A percentile compares a stretch with the other conserved stretches of the same genome.
phyloP scores from a whole-genome alignment of 2,113 vertebrate genomes.

The Lepisosteus oculatus region DNA sequence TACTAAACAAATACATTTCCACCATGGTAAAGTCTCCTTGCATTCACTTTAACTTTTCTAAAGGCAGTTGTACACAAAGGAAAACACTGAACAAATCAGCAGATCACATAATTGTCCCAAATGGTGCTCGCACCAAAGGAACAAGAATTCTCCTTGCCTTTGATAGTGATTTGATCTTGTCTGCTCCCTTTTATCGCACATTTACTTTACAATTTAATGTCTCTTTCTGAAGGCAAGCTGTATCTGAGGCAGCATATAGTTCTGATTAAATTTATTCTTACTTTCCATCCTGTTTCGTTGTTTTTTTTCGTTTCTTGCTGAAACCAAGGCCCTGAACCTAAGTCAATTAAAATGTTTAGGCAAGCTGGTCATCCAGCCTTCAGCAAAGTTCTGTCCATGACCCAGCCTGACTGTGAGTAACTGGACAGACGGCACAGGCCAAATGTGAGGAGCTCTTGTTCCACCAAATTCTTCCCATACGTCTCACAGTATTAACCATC shows the following conservation, averaged over 20 bases:
- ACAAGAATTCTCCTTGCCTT: constrained; percentile 4
- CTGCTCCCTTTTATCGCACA: constrained; percentile 16
- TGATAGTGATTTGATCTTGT: constrained; percentile 10
- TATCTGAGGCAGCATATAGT: background rate
- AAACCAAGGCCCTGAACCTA: background rate
- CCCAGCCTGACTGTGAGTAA: too few relatives aligned
- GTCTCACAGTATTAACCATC: too few relatives aligned
- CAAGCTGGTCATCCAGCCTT: background rate
- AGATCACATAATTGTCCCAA: constrained; percentile 1
- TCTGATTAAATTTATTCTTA: background rate
- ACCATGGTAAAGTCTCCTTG: too few relatives aligned
- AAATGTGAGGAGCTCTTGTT: too few relatives aligned
- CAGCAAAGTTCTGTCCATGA: background rate
- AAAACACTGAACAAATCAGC: constrained; percentile 12
- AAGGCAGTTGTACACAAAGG: background rate
- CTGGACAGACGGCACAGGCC: too few relatives aligned
- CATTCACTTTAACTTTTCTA: too few relatives aligned
- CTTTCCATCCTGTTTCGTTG: background rate
- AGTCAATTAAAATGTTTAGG: constrained; percentile 16
- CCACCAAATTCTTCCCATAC: too few relatives aligned
- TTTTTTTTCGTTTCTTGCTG: background rate
- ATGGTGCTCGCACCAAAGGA: background rate
- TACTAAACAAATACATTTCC: too few relatives aligned
- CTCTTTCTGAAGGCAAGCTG: background rate
- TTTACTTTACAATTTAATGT: constrained; percentile 16